Base-by-base conservation (phyloP, 2,113 vertebrate genomes). In the Erythrocebus patas region DNA sequence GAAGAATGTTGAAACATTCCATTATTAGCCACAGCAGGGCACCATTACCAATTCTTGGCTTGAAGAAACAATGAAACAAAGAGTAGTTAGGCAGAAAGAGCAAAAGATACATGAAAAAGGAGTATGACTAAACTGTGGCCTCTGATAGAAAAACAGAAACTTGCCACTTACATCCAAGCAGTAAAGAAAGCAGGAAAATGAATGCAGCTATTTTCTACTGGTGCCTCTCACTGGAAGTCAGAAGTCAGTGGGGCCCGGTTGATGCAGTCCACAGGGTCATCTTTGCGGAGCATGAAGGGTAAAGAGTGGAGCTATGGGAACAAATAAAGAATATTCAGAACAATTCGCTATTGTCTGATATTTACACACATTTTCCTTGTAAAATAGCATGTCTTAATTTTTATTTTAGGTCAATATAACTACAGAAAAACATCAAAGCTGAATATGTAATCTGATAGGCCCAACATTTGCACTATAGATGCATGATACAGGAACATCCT, bases 271-370 rank as follows among this genome's bases (percentile, higher is more conserved):
- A 5, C 5, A 27, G 43, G 22, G 6, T 55, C 79, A 86, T 13
- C 50, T 48, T 66, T 17, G 25, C 1, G 30, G 85, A n/a, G 27
- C 2, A 20, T 5, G 2, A 61, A 43, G 32, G 7, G 0, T 40
- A 5, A 6, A 35, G n/a, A 6, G 1, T 75, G 25, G 45, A n/a
- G 3, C 10, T 55, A 0, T 30, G 8, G 18, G 4, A 48, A 27
- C 48, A 89, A 89, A 91, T 23, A 78, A 81, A 55, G 45, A 90
- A 43, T 32, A 45, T 14, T 30, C n/a, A 40, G 16, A 23, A 38
- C 4, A 80, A 32, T 48, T 61, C 18, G 45, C 30, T 59, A 22
- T 10, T 61, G n/a, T n/a, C 40, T 80, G 48, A 95, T 79, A 48
- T 40, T 88, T 91, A 22, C 30, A 81, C 2, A 48, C 6, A 93